Conservation (phyloP, 2,113 vertebrate species). For the Cyanoderma ruficeps region DNA sequence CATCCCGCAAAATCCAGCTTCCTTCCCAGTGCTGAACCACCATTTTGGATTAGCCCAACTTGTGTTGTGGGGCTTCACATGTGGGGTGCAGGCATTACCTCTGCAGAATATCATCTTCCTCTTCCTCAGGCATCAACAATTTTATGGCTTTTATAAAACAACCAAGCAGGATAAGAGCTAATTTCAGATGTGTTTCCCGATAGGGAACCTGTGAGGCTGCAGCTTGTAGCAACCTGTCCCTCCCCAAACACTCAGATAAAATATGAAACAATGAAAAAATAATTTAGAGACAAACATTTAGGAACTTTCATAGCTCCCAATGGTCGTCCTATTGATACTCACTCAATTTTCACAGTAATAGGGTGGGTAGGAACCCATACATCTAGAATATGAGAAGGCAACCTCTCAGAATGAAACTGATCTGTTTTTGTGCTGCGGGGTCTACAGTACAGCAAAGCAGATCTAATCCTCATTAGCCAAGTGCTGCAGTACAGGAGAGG, state of each 20-base stretch:
- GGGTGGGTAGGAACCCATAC: neutral
- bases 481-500: neutral
- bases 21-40: neutral
- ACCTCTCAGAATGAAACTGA: neutral
- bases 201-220: neutral
- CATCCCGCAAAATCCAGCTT: neutral
- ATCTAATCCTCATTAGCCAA: neutral
- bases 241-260: neutral
- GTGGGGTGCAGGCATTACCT: rapidly evolving
- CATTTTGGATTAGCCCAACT: neutral
- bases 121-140: neutral
- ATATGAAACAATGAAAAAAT: neutral
- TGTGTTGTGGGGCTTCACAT: neutral
- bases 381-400: neutral
- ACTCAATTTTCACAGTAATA: neutral
- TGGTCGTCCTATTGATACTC: neutral
- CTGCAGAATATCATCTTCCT: neutral
- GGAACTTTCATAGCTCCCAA: neutral
- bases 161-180: neutral
- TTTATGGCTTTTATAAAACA: neutral
- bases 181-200: neutral
- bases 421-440: neutral
- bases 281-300: neutral
- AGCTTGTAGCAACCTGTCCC: neutral
- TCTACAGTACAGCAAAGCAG: neutral